These are phyloP conservation scores for Spheniscus mendiculus DNA, from an alignment of 2,113 vertebrate species.

Conservation along the genomic window DNA sequence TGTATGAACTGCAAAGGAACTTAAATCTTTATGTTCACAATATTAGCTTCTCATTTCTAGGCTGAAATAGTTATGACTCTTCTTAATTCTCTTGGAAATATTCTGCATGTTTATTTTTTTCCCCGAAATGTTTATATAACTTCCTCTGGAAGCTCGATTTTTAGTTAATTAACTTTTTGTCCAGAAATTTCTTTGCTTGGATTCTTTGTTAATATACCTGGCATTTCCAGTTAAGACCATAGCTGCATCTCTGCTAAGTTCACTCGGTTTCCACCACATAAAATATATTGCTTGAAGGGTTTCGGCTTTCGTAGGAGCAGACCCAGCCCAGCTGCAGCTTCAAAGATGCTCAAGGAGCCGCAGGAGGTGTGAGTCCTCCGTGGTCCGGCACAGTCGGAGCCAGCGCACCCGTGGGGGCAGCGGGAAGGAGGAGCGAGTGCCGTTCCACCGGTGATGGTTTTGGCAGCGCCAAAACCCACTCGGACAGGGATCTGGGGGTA, in stretches of 20 bases:
- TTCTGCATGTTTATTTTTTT: conserved; percentile 36
- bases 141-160: conserved; percentile 56
- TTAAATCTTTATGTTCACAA: conserved; percentile 45
- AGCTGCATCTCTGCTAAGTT: neutral
- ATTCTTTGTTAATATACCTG: conserved; percentile 23
- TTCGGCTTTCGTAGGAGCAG: neutral
- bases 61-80: conserved; percentile 34
- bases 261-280: neutral
- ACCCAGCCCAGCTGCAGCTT: neutral
- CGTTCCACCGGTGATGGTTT: fast-evolving
- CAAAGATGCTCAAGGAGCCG: neutral
- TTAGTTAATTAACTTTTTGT: conserved; percentile 46
- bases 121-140: conserved; percentile 14
- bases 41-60: conserved; percentile 61
- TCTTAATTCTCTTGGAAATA: conserved; percentile 53
- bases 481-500: neutral
- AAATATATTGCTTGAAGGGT: neutral
- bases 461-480: neutral
- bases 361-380: neutral
- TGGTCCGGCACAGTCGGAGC: fast-evolving
- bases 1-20: conserved; percentile 60
- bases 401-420: fast-evolving
- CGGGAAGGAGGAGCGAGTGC: neutral
- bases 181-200: conserved; percentile 9
- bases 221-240: neutral